Evolutionary conservation across 2,888 invertebrate genomes (phyloP), one percentile per base, ranked within the genome.

Genomic region (Mythimna ferrago): DNA sequence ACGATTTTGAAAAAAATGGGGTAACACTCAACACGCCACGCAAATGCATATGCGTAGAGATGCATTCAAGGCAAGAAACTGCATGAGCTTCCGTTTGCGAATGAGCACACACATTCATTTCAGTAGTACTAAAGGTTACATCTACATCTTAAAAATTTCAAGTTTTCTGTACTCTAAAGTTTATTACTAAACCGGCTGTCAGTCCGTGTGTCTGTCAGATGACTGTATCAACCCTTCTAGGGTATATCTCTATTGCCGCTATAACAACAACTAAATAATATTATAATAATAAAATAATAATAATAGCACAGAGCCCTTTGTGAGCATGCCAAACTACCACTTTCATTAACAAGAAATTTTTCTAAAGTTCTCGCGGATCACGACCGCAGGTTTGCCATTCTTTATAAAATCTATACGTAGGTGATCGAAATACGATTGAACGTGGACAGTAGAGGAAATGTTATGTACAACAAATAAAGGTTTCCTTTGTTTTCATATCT

Each of bases 11-110:
- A 66, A 61, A 71, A 72, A 68, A 51, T 66, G 44, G 38, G 41
- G 51, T 16, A 32, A 35, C 19, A 53, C 16, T n/a, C 11, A 56
- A 21, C 78, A 82, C 79, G 72, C 58, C 11, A 41, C 53, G 56
- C 53, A n/a, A 38, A 38, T 56, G 14, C 26, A 48, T 48, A 26
- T 54, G 26, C 26, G 6, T 19, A 2, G 16, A 75, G 62, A 75
- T 60, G 53, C 26, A 32, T 35, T 26, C 26, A 26, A 63, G 48
- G 32, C 32, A 64, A 66, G 53, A 80, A 48, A 60, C 19, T 32
- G n/a, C n/a, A n/a, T n/a, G 26, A 16, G 16, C 54, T 54, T 51
- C 54, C 26, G 65, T 48, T 78, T 76, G 60, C 56, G 56, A 76
- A 75, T 67, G 54, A 63, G 66, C 11, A n/a, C 19, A n/a, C 19